Evolutionary conservation across 2,113 vertebrate genomes (phyloP).

Genomic region (Spermophilus dauricus): DNA sequence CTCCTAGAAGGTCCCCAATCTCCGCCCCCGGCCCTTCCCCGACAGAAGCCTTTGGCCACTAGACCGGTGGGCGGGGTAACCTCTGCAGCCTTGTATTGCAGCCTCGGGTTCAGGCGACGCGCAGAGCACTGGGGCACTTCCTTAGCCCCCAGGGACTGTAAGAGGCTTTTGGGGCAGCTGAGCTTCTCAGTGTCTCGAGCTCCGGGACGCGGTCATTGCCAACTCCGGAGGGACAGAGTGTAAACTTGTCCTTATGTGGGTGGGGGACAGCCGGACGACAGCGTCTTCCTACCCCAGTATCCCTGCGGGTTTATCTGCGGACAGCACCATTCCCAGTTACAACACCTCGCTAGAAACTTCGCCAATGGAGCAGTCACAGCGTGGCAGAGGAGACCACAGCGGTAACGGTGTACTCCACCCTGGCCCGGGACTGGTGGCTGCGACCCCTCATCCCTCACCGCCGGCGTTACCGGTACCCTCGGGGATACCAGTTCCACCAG

Average conservation of each 20-base stretch:
- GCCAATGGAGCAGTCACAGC: slow-evolving; percentile 85
- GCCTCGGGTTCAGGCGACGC: not conserved
- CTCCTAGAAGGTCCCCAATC: not conserved
- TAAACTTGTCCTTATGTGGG: not conserved
- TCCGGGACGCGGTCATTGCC: not conserved
- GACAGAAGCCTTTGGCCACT: fast-evolving
- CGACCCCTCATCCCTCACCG: slow-evolving; percentile 47
- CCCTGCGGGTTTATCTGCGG: not conserved
- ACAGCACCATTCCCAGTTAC: not conserved
- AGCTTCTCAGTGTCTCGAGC: not conserved
- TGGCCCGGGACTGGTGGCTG: slow-evolving; percentile 75
- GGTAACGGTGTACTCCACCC: slow-evolving; percentile 80
- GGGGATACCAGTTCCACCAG: slow-evolving; percentile 84
- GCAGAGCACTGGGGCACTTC: not conserved
- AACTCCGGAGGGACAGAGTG: not conserved
- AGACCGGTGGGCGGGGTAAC: slow-evolving; percentile 64
- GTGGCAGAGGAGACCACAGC: slow-evolving; percentile 61
- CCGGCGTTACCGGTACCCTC: slow-evolving; percentile 59
- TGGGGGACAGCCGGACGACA: not conserved
- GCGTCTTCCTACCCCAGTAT: too few relatives aligned
- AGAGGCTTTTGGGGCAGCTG: not conserved
- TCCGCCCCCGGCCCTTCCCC: not conserved
- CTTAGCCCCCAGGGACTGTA: not conserved
- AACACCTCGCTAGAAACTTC: not conserved
- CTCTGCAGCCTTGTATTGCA: fast-evolving